A percentile compares a stretch with the other conserved stretches of the same genome.
phyloP scores from a whole-genome alignment of 2,888 invertebrate genomes.

The Noctua janthina region DNA sequence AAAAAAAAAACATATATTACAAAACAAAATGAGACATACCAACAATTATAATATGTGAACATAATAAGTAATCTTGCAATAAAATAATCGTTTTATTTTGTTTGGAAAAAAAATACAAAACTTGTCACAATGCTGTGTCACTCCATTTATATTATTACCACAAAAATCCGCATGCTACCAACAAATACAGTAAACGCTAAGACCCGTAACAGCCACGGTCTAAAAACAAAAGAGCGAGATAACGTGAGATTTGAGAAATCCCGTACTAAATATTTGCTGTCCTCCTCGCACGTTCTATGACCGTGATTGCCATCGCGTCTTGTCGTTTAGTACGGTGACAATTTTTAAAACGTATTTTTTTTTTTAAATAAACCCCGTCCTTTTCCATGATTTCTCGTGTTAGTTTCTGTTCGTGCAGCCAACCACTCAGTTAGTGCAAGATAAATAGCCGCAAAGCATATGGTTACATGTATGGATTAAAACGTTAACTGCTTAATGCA shows the following conservation, averaged over 20 bases:
- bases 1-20: background rate
- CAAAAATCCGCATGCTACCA: constrained; percentile 2
- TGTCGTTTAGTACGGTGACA: background rate
- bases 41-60: background rate
- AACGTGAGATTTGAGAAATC: background rate
- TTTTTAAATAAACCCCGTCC: background rate
- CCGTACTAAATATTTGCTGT: background rate
- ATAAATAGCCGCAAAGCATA: constrained; percentile 52
- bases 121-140: background rate
- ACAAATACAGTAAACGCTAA: background rate
- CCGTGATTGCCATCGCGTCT: background rate
- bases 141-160: background rate
- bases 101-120: background rate
- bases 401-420: constrained; percentile 29
- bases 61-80: background rate
- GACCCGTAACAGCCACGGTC: too few relatives aligned
- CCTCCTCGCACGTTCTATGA: background rate
- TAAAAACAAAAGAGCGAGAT: background rate
- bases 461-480: constrained; percentile 31
- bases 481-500: constrained; percentile 3
- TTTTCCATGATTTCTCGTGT: background rate
- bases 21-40: background rate
- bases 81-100: background rate
- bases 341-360: background rate
- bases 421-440: constrained; percentile 34